phyloP scores from a whole-genome alignment of 2,888 invertebrate genomes.

The Zonitis immaculata region DNA sequence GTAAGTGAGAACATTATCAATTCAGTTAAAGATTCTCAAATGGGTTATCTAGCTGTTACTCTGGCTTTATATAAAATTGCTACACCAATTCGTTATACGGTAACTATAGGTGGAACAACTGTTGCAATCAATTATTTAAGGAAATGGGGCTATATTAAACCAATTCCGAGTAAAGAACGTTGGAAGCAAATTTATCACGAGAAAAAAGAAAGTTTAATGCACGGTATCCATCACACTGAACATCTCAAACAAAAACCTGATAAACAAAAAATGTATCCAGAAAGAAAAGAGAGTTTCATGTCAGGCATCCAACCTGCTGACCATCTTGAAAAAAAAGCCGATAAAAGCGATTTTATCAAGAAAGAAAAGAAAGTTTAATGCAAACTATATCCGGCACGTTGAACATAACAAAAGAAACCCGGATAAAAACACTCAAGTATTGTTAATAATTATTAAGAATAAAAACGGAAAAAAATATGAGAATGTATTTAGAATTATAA shows the following conservation, averaged over 20 bases:
- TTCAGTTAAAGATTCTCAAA: conserved; percentile 70
- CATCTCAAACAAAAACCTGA: too few species aligned
- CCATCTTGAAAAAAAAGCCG: conserved; percentile 36
- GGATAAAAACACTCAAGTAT: too few species aligned
- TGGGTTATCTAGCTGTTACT: conserved; percentile 86
- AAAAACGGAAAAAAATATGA: too few species aligned
- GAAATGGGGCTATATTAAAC: conserved; percentile 75
- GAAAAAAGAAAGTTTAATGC: conserved; percentile 57
- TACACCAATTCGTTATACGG: conserved; percentile 87
- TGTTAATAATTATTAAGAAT: conserved; percentile 14
- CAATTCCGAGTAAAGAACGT: conserved; percentile 65
- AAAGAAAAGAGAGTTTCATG: conserved; percentile 58
- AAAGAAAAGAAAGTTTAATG: too few species aligned
- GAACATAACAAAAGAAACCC: too few species aligned
- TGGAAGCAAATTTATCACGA: conserved; percentile 61
- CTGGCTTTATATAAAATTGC: conserved; percentile 91
- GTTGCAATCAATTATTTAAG: conserved; percentile 76
- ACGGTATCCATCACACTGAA: conserved; percentile 42
- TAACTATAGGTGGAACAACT: conserved; percentile 87
- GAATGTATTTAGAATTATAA: conserved; percentile 7
- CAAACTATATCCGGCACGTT: too few species aligned
- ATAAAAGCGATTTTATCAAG: conserved; percentile 26
- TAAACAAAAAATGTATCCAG: conserved; percentile 60
- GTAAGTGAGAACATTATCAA: conserved; percentile 73
- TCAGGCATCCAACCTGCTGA: conserved; percentile 43